Percentiles rank a stretch among this genome's conserved stretches.
Evolutionary conservation across 2,113 vertebrate species (phyloP).

Genomic region (Tursiops truncatus): DNA sequence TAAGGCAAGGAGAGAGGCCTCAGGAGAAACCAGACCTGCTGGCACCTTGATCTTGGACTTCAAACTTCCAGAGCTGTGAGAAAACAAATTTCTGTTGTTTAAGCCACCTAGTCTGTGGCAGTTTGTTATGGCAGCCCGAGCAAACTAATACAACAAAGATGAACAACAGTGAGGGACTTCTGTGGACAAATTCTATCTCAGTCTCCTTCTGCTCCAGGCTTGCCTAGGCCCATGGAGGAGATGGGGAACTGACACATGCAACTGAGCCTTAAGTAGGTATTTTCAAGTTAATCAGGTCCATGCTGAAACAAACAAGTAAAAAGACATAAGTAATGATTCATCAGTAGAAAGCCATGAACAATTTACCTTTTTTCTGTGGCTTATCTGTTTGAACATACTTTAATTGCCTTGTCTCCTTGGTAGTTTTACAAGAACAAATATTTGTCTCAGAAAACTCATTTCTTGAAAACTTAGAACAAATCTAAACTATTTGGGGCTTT

Average conservation of each 20-base stretch:
- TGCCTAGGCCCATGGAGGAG: background rate
- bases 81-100: background rate
- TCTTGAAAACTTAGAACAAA: background rate
- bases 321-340: background rate
- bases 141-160: background rate
- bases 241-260: background rate
- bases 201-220: background rate
- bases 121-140: background rate
- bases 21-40: background rate
- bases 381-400: background rate
- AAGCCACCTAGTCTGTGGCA: background rate
- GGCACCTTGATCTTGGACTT: background rate
- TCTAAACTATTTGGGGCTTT: background rate
- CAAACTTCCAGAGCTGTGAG: background rate
- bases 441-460: conserved; percentile 31
- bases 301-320: background rate
- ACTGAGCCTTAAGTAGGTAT: background rate
- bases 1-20: background rate
- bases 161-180: background rate
- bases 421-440: conserved; percentile 19
- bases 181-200: background rate
- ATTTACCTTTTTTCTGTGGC: background rate
- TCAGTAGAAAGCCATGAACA: background rate
- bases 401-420: background rate
- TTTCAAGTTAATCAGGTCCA: background rate